phyloP scores from a whole-genome alignment of 2,113 vertebrate species.

The Aramus guarauna region DNA sequence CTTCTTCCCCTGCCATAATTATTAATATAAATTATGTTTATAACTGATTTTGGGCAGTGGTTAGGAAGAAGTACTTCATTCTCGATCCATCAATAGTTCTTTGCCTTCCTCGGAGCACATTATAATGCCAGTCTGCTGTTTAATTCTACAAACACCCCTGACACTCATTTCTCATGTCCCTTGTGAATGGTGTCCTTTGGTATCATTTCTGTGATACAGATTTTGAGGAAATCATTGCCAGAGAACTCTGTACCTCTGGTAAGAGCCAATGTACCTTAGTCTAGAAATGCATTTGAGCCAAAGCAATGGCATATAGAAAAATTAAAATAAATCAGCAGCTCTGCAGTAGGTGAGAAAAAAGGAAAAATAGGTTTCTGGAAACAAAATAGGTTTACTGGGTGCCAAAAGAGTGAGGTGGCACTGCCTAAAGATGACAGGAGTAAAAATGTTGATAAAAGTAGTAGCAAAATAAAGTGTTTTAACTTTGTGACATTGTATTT shows the following conservation, averaged over 20 bases:
- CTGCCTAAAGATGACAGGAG: neutral
- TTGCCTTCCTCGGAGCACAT: neutral
- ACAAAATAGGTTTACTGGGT: neutral
- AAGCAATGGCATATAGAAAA: neutral
- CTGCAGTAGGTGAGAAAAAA: neutral
- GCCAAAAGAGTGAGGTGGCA: neutral
- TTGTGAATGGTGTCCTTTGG: neutral
- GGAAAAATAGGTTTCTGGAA: neutral
- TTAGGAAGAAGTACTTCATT: neutral
- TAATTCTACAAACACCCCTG: neutral
- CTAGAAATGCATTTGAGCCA: neutral
- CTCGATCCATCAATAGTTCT: neutral
- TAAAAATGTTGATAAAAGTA: neutral
- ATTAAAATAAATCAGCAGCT: neutral
- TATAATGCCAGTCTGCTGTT: neutral
- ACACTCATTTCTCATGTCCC: neutral
- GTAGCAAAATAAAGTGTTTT: conserved; percentile 13
- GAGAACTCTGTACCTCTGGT: neutral
- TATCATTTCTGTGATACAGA: neutral
- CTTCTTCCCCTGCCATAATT: neutral
- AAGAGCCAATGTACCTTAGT: neutral
- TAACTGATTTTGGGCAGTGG: neutral
- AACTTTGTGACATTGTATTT: conserved; percentile 11
- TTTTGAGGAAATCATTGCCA: neutral
- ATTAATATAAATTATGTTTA: neutral